phyloP scores from a whole-genome alignment of 2,113 vertebrate genomes.

The Zeus faber region DNA sequence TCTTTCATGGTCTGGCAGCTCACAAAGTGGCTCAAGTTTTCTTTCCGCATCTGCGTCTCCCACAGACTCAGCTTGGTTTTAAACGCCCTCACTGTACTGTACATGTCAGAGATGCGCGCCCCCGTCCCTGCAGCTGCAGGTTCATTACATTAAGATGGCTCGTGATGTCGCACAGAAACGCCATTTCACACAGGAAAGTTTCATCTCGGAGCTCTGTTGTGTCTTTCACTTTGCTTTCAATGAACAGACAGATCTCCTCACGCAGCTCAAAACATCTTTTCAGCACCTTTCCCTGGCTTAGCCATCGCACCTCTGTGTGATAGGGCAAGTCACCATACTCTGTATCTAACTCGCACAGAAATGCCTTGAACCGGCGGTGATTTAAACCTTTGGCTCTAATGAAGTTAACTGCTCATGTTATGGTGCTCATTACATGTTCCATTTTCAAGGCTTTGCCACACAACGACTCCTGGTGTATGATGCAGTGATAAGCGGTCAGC shows the following conservation, averaged over 20 bases:
- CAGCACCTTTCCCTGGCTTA: conserved; percentile 20
- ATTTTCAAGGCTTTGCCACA: too few relatives aligned
- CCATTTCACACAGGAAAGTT: conserved; percentile 29
- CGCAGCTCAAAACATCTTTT: conserved; percentile 14
- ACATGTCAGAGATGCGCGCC: conserved; percentile 11
- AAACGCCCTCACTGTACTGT: too few relatives aligned
- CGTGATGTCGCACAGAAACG: conserved; percentile 22
- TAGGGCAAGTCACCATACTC: conserved; percentile 24
- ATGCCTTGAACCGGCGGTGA: conserved; percentile 23
- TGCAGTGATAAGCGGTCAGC: conserved; percentile 31
- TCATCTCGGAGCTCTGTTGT: conserved; percentile 25
- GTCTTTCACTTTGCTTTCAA: conserved; percentile 30
- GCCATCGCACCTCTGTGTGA: conserved; percentile 31
- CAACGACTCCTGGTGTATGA: too few relatives aligned
- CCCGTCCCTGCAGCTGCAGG: conserved; percentile 19
- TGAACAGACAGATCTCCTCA: conserved; percentile 28
- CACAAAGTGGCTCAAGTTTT: conserved; percentile 30
- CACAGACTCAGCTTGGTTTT: conserved; percentile 16
- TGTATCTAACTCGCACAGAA: conserved; percentile 8
- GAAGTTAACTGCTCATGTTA: conserved; percentile 29
- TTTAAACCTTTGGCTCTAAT: conserved; percentile 32
- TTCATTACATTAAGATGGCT: conserved; percentile 10
- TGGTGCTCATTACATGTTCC: conserved; percentile 32
- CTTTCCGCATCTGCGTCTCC: conserved; percentile 25
- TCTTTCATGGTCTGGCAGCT: conserved; percentile 29